Base-by-base conservation (phyloP, 2,888 invertebrate species). In the Pterobdella sp. region DNA sequence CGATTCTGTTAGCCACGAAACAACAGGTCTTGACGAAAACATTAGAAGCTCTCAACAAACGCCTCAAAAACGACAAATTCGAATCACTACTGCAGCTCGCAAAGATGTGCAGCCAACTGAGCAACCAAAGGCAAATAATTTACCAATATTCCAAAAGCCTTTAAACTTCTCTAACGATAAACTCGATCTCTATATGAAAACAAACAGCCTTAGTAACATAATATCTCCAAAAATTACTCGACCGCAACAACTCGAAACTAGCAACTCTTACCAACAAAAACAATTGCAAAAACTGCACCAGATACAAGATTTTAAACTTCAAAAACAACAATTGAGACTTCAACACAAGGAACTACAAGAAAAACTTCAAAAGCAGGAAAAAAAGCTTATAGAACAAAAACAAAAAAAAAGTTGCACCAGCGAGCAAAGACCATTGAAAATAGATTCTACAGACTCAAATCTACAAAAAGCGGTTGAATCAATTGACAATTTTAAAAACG, bases 271-370 rank as follows among this genome's bases (percentile, higher is more conserved):
- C 26, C 60, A 56, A 22, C 60, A 56, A 22, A 56, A 56, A 26
- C 60, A 56, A 22, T 26, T 56, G 60, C 60, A 56, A n/a, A 56
- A 56, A 56, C 60, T 56, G 60, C 60, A 56, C 4, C 60, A 56
- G 26, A 56, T 56, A 18, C 60, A 56, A 56, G 60, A 56, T 22
- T 56, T 56, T n/a, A 56, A 56, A 22, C 60, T 14, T 26, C 60
- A 56, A 56, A 56, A 56, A 56, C 60, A 14, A 22, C 60, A 56
- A 22, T 22, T 56, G 60, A 56, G n/a, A 56, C 60, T 56, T 3
- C 60, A 56, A 56, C 60, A 56, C 60, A 7, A 56, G n/a, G 14
- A 56, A n/a, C n/a, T 56, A 22, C 60, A 56, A 56, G 60, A 56
- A 56, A 7, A 56, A 56, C 60, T 56, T 18, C 18, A 56, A n/a